Evolutionary conservation across 2,113 vertebrate genomes (phyloP).

Genomic region (Calidris pygmaea): DNA sequence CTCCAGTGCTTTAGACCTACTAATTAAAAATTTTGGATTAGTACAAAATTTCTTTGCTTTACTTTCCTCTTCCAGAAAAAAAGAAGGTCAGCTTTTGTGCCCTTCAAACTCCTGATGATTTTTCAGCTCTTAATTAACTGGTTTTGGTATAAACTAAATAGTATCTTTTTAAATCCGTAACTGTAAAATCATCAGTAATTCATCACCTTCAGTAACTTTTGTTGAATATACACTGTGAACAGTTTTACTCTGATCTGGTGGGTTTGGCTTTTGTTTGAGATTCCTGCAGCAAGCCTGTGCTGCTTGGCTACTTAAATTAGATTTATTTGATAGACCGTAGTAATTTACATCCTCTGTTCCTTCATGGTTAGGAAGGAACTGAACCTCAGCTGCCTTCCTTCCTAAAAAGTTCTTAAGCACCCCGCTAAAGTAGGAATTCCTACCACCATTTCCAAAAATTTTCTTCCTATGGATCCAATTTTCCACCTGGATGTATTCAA

Average conservation of each 20-base stretch:
- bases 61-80: not conserved
- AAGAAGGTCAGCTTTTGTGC: not conserved
- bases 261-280: not conserved
- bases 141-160: not conserved
- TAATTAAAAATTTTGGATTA: not conserved
- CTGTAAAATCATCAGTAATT: not conserved
- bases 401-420: conserved; percentile 17
- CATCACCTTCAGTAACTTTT: not conserved
- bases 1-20: not conserved
- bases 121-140: not conserved
- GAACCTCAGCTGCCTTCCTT: conserved; percentile 32
- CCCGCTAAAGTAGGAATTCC: not conserved
- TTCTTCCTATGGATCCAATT: not conserved
- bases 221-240: not conserved
- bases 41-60: not conserved
- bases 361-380: conserved; percentile 52
- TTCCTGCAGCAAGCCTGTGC: not conserved
- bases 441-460: not conserved
- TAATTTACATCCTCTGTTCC: conserved; percentile 22
- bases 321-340: conserved; percentile 10
- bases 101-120: not conserved
- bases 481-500: not conserved
- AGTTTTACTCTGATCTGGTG: not conserved
- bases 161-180: not conserved
- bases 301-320: conserved; percentile 13